Percentiles rank a stretch among this genome's conserved stretches.
Evolutionary conservation across 37 sponge, comb jelly and placozoan species (phyloP).

Genomic region (Corticium candelabrum): DNA sequence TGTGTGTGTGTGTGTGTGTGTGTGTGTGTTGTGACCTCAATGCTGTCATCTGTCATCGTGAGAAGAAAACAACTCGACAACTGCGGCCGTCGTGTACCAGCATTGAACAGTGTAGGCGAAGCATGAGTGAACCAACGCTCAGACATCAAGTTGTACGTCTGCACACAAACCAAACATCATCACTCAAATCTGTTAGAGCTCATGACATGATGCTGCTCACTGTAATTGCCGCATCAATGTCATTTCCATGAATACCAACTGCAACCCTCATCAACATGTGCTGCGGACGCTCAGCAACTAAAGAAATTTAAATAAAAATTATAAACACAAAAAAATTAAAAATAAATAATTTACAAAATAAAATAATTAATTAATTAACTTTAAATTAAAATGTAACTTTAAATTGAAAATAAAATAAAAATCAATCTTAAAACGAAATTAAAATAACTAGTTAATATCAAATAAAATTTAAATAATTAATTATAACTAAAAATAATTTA

Average conservation of each 20-base stretch:
- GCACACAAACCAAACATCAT: neutral
- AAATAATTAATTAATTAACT: neutral
- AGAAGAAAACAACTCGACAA: slow-evolving; percentile 94
- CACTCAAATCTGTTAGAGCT: neutral
- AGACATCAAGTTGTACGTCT: slow-evolving; percentile 97
- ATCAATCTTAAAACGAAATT: too few species aligned
- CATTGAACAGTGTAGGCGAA: slow-evolving; percentile 96
- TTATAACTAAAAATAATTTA: too few species aligned
- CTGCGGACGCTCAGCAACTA: slow-evolving; percentile 97
- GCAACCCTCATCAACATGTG: slow-evolving; percentile 98
- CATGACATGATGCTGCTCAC: slow-evolving; percentile 14
- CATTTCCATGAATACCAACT: slow-evolving; percentile 78
- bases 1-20: neutral
- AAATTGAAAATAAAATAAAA: neutral
- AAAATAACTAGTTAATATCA: too few species aligned
- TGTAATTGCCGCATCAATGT: slow-evolving; percentile 81
- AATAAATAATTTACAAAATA: neutral
- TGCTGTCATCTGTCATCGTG: slow-evolving; percentile 95
- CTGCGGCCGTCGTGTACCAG: slow-evolving; percentile 95
- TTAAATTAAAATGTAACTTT: too few species aligned
- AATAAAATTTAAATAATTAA: too few species aligned
- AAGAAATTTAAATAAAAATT: neutral
- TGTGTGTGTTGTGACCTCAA: slow-evolving; percentile 46
- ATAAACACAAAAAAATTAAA: neutral
- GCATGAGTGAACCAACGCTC: slow-evolving; percentile 99